Conservation (phyloP, 2,888 invertebrate genomes). For the Leptura quadrifasciata region DNA sequence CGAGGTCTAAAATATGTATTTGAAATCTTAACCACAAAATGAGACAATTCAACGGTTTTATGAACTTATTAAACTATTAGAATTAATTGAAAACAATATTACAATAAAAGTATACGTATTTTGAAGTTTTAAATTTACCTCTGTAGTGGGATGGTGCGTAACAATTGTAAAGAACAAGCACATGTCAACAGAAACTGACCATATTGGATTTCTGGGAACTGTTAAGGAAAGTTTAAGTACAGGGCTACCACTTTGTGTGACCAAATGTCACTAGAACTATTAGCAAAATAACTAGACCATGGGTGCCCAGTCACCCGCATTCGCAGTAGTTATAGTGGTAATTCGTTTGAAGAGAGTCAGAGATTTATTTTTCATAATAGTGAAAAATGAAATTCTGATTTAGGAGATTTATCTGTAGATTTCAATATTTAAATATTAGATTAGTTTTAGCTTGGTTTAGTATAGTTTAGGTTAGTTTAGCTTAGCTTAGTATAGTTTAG, state of each 20-base stretch:
- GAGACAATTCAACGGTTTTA: neutral
- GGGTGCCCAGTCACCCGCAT: conserved; percentile 2
- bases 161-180: neutral
- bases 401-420: too few relatives aligned
- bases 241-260: neutral
- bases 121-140: neutral
- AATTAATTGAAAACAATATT: neutral
- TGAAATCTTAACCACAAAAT: neutral
- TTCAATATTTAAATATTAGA: too few relatives aligned
- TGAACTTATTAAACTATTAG: neutral
- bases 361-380: too few relatives aligned
- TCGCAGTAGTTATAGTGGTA: too few relatives aligned
- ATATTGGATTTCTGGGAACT: neutral
- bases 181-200: neutral
- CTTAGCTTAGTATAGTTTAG: too few relatives aligned
- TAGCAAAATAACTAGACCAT: neutral
- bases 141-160: neutral
- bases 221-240: neutral
- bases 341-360: too few relatives aligned
- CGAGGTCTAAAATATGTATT: neutral
- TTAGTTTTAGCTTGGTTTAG: too few relatives aligned
- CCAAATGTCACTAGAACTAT: conserved; percentile 2
- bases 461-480: too few relatives aligned
- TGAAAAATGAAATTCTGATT: too few relatives aligned
- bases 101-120: neutral